Percentiles rank a stretch among this genome's conserved stretches.
These are phyloP conservation scores for Ips nitidus DNA, from an alignment of 1,140 invertebrate genomes.

Conservation along the genomic window DNA sequence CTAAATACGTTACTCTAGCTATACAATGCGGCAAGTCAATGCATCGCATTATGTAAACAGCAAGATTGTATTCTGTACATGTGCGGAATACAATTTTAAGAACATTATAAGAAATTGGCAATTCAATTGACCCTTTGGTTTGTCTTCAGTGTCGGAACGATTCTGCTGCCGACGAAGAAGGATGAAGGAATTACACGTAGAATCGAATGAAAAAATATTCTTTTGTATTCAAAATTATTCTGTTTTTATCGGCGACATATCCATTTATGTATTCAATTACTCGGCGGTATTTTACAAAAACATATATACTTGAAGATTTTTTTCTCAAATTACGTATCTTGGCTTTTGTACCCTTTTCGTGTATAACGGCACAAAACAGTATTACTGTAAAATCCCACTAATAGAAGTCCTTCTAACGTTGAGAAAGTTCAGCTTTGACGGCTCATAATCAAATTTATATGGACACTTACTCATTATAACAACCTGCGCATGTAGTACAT, in stretches of 20 bases:
- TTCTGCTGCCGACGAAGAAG: slow-evolving; percentile 33
- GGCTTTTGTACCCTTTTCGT: too few species aligned
- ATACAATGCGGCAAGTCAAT: slow-evolving; percentile 42
- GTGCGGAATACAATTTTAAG: slow-evolving; percentile 45
- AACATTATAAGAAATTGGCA: slow-evolving; percentile 48
- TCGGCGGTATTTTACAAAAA: slow-evolving; percentile 19
- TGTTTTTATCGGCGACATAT: slow-evolving; percentile 22
- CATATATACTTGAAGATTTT: neutral
- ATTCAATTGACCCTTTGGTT: slow-evolving; percentile 45
- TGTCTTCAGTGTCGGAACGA: slow-evolving; percentile 24
- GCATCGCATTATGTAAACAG: slow-evolving; percentile 45
- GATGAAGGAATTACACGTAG: slow-evolving; percentile 36
- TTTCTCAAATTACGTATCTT: neutral
- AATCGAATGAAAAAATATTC: slow-evolving; percentile 28
- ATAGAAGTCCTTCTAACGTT: too few species aligned
- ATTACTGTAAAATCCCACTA: too few species aligned
- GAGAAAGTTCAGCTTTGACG: too few species aligned
- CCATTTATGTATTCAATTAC: slow-evolving; percentile 26
- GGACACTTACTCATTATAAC: too few species aligned
- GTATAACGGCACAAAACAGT: too few species aligned
- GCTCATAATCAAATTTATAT: too few species aligned
- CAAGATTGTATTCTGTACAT: slow-evolving; percentile 39
- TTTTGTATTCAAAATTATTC: slow-evolving; percentile 32
- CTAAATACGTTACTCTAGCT: slow-evolving; percentile 6
- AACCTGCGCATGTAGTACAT: too few species aligned